Base-by-base conservation (phyloP, 1,140 invertebrate species). In the Zaprionus capensis region DNA sequence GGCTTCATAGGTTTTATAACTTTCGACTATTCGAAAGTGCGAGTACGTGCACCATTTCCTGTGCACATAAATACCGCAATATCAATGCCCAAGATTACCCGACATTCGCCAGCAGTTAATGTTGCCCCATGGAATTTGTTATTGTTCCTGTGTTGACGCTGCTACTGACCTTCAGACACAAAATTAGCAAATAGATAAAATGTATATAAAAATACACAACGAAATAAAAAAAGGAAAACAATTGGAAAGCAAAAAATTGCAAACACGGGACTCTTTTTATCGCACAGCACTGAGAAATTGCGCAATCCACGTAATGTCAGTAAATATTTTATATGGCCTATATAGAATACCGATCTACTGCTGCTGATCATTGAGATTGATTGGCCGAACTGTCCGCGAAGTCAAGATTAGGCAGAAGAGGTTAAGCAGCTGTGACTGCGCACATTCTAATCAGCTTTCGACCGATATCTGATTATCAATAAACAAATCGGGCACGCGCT, bases 91-190 rank as follows among this genome's bases (percentile, higher is more conserved):
- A 76, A 86, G 82, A 86, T 85, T 76, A 86, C 28, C 38, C 67
- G 31, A 61, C 24, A 53, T 73, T 56, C 15, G n/a, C 62, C 46
- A 53, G 34, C 46, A 53, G 41, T 78, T 58, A 58, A 31, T 72
- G 44, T 74, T 72, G 4, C 31, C n/a, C 64, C 38, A 56, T 22
- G 46, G 51, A 72, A 63, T 75, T 74, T 51, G 28, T 46, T 44
- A 62, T 71, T 66, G 57, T 65, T 72, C 57, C 56, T 46, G 31
- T 34, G 66, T 80, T 78, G 83, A 86, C 80, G 76, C 80, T 82
- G 69, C 28, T 75, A 79, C 83, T 86, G 80, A 86, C 82, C 82
- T 86, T 86, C 82, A 81, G 58, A 58, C 82, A 74, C 72, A 77
- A 86, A 82, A 66, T 82, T 80, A 73, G 82, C 82, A 55, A 68